Percentiles rank a stretch among this genome's conserved stretches.
These are phyloP conservation scores for Drosophila grimshawi DNA, from an alignment of 1,140 invertebrate genomes.

Conservation along the genomic window DNA sequence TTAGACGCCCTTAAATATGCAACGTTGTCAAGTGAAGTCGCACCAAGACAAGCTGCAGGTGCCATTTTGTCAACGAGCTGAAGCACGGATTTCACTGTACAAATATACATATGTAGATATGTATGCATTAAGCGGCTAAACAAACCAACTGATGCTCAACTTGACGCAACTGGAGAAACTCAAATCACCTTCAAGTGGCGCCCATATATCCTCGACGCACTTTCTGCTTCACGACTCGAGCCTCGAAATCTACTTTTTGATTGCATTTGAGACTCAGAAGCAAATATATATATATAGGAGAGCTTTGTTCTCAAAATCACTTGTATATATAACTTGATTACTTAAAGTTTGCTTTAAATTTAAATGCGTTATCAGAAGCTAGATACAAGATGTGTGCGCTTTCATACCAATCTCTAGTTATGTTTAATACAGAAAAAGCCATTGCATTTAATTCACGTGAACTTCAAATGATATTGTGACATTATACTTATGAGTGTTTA, in stretches of 20 bases:
- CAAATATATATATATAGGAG: too few species aligned
- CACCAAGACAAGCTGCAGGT: slow-evolving; percentile 44
- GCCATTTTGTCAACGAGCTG: slow-evolving; percentile 15
- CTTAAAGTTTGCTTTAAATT: too few species aligned
- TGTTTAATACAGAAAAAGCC: too few species aligned
- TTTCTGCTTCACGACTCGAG: background rate
- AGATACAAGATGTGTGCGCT: too few species aligned
- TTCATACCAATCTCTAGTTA: too few species aligned
- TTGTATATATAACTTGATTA: too few species aligned
- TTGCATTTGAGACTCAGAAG: background rate
- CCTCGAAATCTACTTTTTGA: background rate
- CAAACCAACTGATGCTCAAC: slow-evolving; percentile 7
- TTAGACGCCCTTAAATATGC: slow-evolving; percentile 81
- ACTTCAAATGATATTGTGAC: too few species aligned
- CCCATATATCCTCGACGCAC: background rate
- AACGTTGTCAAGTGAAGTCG: slow-evolving; percentile 52
- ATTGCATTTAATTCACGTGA: too few species aligned
- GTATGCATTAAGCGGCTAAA: slow-evolving; percentile 8
- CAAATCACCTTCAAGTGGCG: background rate
- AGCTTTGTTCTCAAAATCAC: too few species aligned
- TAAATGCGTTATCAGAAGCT: too few species aligned
- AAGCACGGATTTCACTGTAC: slow-evolving; percentile 6
- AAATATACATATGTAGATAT: background rate
- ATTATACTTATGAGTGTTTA: too few species aligned
- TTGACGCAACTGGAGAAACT: background rate